Evolutionary conservation across 2,797 vertebrate genomes (phyloP).

Genomic region (Eospalax fontanierii): DNA sequence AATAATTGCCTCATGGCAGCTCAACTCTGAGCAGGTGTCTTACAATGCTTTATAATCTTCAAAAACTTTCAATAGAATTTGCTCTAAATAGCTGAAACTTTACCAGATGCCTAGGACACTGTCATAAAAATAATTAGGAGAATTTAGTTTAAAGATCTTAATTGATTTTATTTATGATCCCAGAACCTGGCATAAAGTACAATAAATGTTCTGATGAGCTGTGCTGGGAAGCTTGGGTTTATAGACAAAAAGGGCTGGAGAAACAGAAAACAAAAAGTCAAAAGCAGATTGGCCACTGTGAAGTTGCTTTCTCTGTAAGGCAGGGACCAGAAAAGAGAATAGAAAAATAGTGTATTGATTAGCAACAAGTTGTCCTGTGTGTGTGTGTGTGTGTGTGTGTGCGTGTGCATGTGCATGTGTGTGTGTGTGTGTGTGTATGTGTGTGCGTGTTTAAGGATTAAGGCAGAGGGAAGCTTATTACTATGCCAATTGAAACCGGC

Average conservation of each 20-base stretch:
- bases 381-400: not conserved
- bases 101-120: not conserved
- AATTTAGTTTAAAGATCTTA: not conserved
- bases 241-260: not conserved
- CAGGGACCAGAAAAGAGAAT: not conserved
- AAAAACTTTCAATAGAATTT: not conserved
- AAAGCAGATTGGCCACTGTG: not conserved
- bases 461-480: not conserved
- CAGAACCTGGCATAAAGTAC: not conserved
- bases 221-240: not conserved
- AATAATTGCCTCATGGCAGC: too few species aligned
- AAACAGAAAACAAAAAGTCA: not conserved
- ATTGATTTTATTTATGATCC: conserved; percentile 33
- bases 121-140: not conserved
- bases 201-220: not conserved
- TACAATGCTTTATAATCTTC: not conserved
- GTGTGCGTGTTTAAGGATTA: conserved; percentile 2
- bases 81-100: not conserved
- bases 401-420: not conserved
- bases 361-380: not conserved
- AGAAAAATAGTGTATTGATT: not conserved
- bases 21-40: not conserved
- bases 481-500: not conserved
- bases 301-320: not conserved
- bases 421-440: not conserved